Base-by-base conservation (phyloP, 2,888 invertebrate species). In the Lagria hirta region DNA sequence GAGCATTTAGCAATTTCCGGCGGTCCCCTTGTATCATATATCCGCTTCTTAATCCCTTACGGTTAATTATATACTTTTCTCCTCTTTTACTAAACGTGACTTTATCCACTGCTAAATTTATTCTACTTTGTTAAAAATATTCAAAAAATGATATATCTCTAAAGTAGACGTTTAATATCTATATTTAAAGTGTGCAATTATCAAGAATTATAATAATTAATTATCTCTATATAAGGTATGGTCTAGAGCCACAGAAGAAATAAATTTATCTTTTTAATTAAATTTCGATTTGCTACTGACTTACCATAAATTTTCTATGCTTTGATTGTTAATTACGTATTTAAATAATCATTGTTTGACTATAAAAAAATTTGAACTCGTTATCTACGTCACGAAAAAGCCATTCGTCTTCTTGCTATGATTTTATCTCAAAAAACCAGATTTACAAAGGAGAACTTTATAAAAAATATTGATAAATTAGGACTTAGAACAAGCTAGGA, bases 371-470 rank as follows among this genome's bases (percentile, higher is more conserved):
- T 35, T 40, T 38, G 29, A 48, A 41, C 41, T 48, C 48, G 50
- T 55, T 57, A 54, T 54, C 52, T 43, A 14, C 51, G 54, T 56
- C 57, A 57, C 57, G 59, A 57, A 59, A 51, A 29, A 43, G 36
- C 55, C 55, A 59, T 59, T 55, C 52, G 56, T 59, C 56, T 59
- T 48, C 40, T 48, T 30, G 34, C 43, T 50, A 41, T 48, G 57
- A 58, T 58, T 49, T 48, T 51, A 60, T 60, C 60, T 58, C 53
- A 55, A 40, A 43, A 55, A 54, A 55, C 56, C 58, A 14, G 41
- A 33, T 51, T 57, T 40, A 55, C 58, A 55, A 48, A 42, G 41
- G 18, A 43, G 38, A 43, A 43, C n/a, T n/a, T n/a, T n/a, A n/a
- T n/a, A n/a, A n/a, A n/a, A n/a, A n/a, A n/a, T n/a, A n/a, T n/a